Evolutionary conservation across 2,888 invertebrate species (phyloP), one percentile per base, ranked within the genome.

Genomic region (Macrosiphum euphorbiae): DNA sequence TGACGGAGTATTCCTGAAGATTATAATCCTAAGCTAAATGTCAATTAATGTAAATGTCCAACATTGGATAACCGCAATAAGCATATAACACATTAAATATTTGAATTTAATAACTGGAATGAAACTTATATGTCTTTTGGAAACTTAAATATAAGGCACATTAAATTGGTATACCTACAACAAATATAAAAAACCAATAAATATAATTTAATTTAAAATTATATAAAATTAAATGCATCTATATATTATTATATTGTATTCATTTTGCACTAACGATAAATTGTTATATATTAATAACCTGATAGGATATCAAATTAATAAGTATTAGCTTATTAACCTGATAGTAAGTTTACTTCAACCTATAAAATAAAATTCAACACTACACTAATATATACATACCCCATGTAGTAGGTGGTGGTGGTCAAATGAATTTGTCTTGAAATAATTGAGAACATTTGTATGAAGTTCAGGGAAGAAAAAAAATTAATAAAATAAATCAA

Each of bases 11-110:
- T 92, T 67, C 35, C 50, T 50, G n/a, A 55, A 91, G 20, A 85
- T 91, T 55, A 91, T 28, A 28, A 58, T 55, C 55, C 85, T 55
- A 85, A 91, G 47, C 58, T 58, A 58, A 20, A 86, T 58, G 55
- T 86, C 85, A 85, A 47, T 47, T 47, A 58, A 61, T n/a, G 16
- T 58, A 44, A 50, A 61, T 61, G n/a, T 61, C 28, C 24, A 47
- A 89, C n/a, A 89, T 89, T 26, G 7, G 44, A 88, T 88, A 41
- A 88, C 41, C 16, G 88, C 41, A 88, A 88, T 52, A 88, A 1
- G 47, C 35, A 52, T 52, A 87, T 87, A 78, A 78, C 20, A 78
- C 20, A 78, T 78, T 20, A 35, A 55, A 55, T 20, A 55, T 55
- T 55, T 55, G 5, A 78, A 78, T 35, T 20, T 78, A 35, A 78